Percentiles rank a stretch among this genome's conserved stretches.
These are phyloP conservation scores for Pristionchus pacificus DNA, from an alignment of 1,140 invertebrate genomes.

Conservation along the genomic window DNA sequence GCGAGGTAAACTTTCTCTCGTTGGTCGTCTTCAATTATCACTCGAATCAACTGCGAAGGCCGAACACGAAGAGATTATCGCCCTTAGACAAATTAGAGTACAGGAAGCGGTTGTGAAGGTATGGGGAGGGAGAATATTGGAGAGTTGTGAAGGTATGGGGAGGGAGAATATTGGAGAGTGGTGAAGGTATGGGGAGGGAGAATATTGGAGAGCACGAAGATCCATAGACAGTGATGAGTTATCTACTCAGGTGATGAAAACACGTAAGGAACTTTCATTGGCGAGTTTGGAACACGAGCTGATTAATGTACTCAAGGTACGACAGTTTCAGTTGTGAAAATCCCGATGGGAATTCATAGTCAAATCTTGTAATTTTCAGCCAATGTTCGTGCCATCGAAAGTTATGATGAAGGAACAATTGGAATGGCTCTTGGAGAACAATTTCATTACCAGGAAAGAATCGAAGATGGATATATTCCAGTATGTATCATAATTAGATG, in stretches of 20 bases:
- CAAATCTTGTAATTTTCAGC: no score
- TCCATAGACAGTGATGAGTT: slow-evolving; percentile 6
- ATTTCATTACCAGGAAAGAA: slow-evolving; percentile 62
- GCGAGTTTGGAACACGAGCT: slow-evolving; percentile 89
- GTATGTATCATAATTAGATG: not conserved
- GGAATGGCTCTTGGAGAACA: slow-evolving; percentile 97
- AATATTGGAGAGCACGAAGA: not conserved
- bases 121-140: not conserved
- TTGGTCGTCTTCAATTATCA: slow-evolving; percentile 58
- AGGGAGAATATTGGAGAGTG: not conserved
- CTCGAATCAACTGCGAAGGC: slow-evolving; percentile 76
- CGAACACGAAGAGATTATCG: slow-evolving; percentile 27
- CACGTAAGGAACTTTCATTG: slow-evolving; percentile 88
- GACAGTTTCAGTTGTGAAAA: no score
- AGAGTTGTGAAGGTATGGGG: not conserved
- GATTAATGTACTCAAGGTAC: slow-evolving; percentile 85
- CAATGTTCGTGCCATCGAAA: slow-evolving; percentile 96
- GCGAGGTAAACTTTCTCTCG: slow-evolving; percentile 34
- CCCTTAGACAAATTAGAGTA: slow-evolving; percentile 20
- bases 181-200: slow-evolving; percentile 16
- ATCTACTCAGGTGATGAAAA: slow-evolving; percentile 89
- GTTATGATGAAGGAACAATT: slow-evolving; percentile 99
- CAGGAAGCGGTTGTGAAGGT: slow-evolving; percentile 32
- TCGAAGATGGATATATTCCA: not conserved
- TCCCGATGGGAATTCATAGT: no score